Evolutionary conservation across 1,140 invertebrate species (phyloP), one percentile per base, ranked within the genome.

Genomic region (Lordiphosa collinella): DNA sequence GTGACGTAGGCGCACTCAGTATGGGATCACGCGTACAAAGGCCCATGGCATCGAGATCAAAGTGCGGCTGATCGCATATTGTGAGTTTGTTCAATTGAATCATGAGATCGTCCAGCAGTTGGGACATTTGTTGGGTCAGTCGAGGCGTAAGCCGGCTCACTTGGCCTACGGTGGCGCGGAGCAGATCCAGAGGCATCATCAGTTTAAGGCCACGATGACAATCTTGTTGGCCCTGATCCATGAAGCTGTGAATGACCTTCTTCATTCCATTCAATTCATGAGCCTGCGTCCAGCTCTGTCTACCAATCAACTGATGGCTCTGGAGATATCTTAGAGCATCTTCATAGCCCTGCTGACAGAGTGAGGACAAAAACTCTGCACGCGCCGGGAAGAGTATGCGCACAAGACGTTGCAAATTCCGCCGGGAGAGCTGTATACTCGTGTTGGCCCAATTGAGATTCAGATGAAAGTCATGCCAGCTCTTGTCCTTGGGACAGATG

Each of bases 281-380:
- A 25, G 22, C 93, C 87, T 95, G 91, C 25, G 96, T 93, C 1
- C 22, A 1, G 22, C 22, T n/a, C n/a, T n/a, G n/a, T n/a, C n/a
- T 2, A 93, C 86, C 96, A 94, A 97, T 95, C 49, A 97, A 89
- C 88, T 96, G 96, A 87, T 98, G 97, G 54, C 94, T 92, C 67
- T 97, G 96, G 35, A 99, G 90, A 90, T 97, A 99, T 52, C 94
- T 92, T 0, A 99, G 90, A 0, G 97, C 96, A 90, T 99, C 98
- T 76, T 99, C 96, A 89, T 99, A 99, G 12, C 97, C 98, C 90
- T 99, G 97, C 76, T 98, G 96, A 88, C 98, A 99, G 93, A 99
- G 98, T 71, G 96, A 95, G 54, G 96, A 96, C 13, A 97, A 89
- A 55, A 96, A 93, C 90, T 99, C 97, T 3, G 96, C 94, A 72